Base-by-base conservation (phyloP, 2,797 vertebrate species). In the Peromyscus eremicus region DNA sequence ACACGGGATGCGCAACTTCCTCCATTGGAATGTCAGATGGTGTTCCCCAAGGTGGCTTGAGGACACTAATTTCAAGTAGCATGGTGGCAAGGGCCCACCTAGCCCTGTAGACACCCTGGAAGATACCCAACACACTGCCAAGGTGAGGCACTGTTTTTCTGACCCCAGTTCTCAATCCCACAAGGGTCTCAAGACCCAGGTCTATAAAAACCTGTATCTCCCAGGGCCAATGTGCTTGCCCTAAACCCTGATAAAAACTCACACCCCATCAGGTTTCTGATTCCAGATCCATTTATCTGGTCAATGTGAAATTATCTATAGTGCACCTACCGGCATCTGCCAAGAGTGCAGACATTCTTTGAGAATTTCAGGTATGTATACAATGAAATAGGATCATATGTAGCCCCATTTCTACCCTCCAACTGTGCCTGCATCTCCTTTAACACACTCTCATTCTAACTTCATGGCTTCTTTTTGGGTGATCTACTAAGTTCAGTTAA, bases 261-360 rank as follows among this genome's bases (percentile, higher is more conserved):
- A 66, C 55, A 52, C 19, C 6, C 46, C 66, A 49, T 34, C 40
- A 64, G 80, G 19, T 4, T 95, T 80, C 66, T 60, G 37, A 13
- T 52, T 57, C 62, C 34, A 32, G 80, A 77, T 52, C 14, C 75
- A 25, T 46, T 71, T 64, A 75, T 52, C 40, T 37, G 7, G 29
- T 75, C 68, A 6, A 2, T 60, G 25, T n/a, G 64, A 12, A 76
- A 94, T 23, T 71, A 75, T 0, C 23, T 1, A 29, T 7, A 66
- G 11, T 46, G 19, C 2, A 55, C 83, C 83, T 71, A 64, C 73
- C 34, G 40, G 40, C 90, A 9, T 91, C 70, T 37, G 40, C 80
- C 94, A 62, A 46, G 21, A 92, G 77, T 34, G 71, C 10, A 76
- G 49, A 34, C 75, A 34, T n/a, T 87, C 49, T 87, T 40, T 73